Percentiles rank a stretch among this genome's conserved stretches.
Conservation (phyloP, 2,113 vertebrate species). For the Nematolebias whitei region DNA sequence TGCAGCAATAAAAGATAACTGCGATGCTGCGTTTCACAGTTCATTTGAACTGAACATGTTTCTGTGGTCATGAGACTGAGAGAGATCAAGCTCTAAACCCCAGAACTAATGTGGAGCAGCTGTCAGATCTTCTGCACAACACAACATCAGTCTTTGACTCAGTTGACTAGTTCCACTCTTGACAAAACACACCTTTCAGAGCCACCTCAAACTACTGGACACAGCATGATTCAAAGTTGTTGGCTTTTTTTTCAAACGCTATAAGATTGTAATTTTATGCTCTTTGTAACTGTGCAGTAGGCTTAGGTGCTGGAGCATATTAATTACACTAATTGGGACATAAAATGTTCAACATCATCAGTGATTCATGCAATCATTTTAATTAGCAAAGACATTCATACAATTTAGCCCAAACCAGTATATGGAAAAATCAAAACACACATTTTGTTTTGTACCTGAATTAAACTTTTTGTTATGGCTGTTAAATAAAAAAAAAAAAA, state of each 20-base stretch:
- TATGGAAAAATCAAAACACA: neutral
- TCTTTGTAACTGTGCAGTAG: constrained; percentile 1
- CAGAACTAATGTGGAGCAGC: constrained; percentile 71
- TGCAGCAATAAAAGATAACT: constrained; percentile 42
- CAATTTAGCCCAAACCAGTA: neutral
- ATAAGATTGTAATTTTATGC: constrained; percentile 14
- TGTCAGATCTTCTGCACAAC: constrained; percentile 58
- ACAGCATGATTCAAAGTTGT: constrained; percentile 2
- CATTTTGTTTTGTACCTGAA: neutral
- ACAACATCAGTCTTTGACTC: constrained; percentile 43
- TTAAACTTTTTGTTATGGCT: neutral
- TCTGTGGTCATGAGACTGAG: constrained; percentile 60
- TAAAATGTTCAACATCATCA: constrained; percentile 9
- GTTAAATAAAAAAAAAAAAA: neutral
- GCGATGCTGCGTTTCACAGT: constrained; percentile 57
- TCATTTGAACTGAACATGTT: constrained; percentile 64
- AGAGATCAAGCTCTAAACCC: constrained; percentile 57
- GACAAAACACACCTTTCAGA: constrained; percentile 36
- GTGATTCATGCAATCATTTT: constrained; percentile 17
- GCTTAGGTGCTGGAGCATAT: constrained; percentile 13
- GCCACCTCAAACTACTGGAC: constrained; percentile 9
- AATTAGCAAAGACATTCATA: constrained; percentile 1
- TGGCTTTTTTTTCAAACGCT: neutral
- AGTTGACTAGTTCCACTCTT: constrained; percentile 31
- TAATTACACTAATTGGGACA: constrained; percentile 13